Evolutionary conservation across 2,888 invertebrate genomes (phyloP), one percentile per base, ranked within the genome.

Genomic region (Ophion slaviceki): DNA sequence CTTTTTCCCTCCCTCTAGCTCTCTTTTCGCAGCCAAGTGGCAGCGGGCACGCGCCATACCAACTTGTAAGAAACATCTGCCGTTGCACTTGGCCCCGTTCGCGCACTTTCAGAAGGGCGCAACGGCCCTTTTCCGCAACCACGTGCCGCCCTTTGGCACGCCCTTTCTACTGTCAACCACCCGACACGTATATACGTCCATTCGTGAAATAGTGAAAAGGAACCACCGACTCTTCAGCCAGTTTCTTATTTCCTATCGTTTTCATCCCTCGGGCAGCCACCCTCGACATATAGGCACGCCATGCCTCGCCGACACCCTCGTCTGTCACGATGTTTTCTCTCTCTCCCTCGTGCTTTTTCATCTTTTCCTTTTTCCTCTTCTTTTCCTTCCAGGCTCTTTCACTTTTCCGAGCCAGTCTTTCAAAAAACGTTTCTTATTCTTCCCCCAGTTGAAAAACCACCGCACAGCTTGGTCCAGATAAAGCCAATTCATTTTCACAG

Each of bases 21-120:
- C 89, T 89, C 89, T 92, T 61, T 40, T 72, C 90, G 91, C 93
- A 91, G 92, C 93, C 92, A 93, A 94, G 94, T 94, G 94, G 93
- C 93, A 93, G 93, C 93, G 93, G 93, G 93, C 93, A 94, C 93
- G 93, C 93, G 94, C 92, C 93, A 91, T 89, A n/a, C 89, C 90
- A 89, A 89, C 85, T 87, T 84, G 78, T 89, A 88, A 86, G 85
- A 90, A 94, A 93, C 93, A 93, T 93, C 93, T 93, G 93, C 93
- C 92, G 90, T 87, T 90, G 87, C 45, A 40, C 40, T 10, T n/a
- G 32, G 17, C 7, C 40, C 24, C 20, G 28, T 28, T n/a, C 59
- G 2, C 59, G 59, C 6, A 61, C 2, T 10, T 10, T 40, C 20
- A 40, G 20, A 72, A 61, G 59, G 61, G 61, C 59, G 72, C 1